These are phyloP conservation scores for Elgaria multicarinata DNA, from an alignment of 2,113 vertebrate genomes.

Conservation along the genomic window DNA sequence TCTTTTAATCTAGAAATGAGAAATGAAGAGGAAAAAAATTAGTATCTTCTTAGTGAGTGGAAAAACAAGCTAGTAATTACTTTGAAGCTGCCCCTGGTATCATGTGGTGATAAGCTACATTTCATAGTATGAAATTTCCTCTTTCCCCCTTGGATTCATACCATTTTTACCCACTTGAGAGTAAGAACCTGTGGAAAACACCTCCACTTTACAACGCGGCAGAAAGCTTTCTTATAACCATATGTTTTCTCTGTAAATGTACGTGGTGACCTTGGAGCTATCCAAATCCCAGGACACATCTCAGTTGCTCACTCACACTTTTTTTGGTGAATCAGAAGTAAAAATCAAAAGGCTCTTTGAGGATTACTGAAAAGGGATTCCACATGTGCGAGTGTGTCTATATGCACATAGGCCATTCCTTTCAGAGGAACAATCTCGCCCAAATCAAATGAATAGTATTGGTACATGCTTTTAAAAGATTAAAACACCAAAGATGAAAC, in stretches of 20 bases:
- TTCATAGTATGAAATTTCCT: slow-evolving; percentile 42
- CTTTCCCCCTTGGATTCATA: slow-evolving; percentile 48
- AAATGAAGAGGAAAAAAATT: background rate
- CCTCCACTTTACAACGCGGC: slow-evolving; percentile 56
- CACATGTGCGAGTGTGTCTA: slow-evolving; percentile 81
- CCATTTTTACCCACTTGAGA: slow-evolving; percentile 57
- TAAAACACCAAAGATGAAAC: slow-evolving; percentile 79
- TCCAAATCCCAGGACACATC: slow-evolving; percentile 80
- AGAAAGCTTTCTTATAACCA: slow-evolving; percentile 66
- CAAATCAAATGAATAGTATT: slow-evolving; percentile 79
- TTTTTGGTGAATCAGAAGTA: slow-evolving; percentile 76
- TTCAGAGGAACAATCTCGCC: slow-evolving; percentile 71
- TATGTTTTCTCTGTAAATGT: slow-evolving; percentile 81
- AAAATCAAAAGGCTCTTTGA: slow-evolving; percentile 85
- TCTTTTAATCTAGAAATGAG: background rate
- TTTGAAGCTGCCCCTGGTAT: background rate
- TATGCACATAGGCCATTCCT: slow-evolving; percentile 73
- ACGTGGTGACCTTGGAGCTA: slow-evolving; percentile 76
- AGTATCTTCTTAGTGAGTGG: background rate
- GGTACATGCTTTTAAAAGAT: slow-evolving; percentile 86
- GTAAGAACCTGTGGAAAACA: slow-evolving; percentile 59
- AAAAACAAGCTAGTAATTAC: background rate
- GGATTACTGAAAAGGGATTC: slow-evolving; percentile 85
- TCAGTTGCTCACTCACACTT: slow-evolving; percentile 73
- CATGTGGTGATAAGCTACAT: slow-evolving; percentile 21